Evolutionary conservation across 2,113 vertebrate genomes (phyloP).

Genomic region (Phalacrocorax brasilianus): DNA sequence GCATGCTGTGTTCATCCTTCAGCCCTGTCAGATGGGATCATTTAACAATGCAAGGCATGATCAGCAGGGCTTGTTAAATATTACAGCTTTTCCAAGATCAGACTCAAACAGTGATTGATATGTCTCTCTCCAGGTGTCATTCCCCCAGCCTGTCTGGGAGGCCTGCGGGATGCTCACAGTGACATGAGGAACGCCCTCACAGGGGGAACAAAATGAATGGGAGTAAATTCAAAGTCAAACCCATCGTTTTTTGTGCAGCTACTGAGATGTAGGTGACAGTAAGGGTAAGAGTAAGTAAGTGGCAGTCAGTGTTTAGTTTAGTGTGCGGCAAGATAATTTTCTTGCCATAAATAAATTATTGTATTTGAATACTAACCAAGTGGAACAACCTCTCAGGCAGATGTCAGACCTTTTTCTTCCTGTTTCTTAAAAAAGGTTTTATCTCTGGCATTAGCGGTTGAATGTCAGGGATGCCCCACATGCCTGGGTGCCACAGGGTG

Average conservation of each 20-base stretch:
- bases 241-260: neutral
- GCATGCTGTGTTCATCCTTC: neutral
- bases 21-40: neutral
- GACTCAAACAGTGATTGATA: neutral
- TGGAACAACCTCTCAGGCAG: neutral
- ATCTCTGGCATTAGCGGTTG: neutral
- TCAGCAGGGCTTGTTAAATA: neutral
- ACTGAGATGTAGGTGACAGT: neutral
- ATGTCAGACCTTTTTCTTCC: neutral
- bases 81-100: neutral
- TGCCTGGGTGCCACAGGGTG: neutral
- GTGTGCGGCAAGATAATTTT: neutral
- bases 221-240: neutral
- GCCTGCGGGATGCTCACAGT: neutral
- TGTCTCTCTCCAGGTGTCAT: neutral
- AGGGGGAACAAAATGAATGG: neutral
- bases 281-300: no score
- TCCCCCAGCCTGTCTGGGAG: neutral
- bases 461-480: neutral
- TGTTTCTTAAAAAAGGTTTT: neutral
- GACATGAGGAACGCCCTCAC: neutral
- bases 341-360: neutral
- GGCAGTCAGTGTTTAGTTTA: neutral
- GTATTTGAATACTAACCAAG: slow-evolving; percentile 33
- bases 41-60: neutral